phyloP scores from a whole-genome alignment of 2,113 vertebrate species.

The Dinomys branickii region DNA sequence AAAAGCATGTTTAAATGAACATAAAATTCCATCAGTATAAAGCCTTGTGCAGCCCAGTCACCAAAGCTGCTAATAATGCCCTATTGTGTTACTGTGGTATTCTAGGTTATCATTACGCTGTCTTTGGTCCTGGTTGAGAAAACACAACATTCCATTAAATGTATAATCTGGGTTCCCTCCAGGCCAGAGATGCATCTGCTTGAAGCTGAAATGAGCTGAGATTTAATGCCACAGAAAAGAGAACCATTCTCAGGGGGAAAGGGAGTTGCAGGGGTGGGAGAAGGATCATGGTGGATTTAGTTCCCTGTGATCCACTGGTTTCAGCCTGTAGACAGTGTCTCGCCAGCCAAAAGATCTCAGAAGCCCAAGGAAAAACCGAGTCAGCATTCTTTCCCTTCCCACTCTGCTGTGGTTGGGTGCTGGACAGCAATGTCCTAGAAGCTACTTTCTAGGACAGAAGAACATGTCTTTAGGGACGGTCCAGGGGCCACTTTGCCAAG shows the following conservation, averaged over 20 bases:
- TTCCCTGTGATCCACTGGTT: background rate
- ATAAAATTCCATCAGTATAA: conserved; percentile 79
- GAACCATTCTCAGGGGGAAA: background rate
- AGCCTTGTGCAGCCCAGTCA: conserved; percentile 50
- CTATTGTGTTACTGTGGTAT: conserved; percentile 78
- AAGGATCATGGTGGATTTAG: background rate
- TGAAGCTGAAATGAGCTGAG: conserved; percentile 55
- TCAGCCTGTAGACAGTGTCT: conserved; percentile 2
- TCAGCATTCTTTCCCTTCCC: conserved; percentile 56
- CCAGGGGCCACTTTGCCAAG: background rate
- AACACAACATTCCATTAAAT: conserved; percentile 75
- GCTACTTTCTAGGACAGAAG: conserved; percentile 63
- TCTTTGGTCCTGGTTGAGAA: conserved; percentile 74
- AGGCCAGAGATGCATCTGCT: conserved; percentile 62
- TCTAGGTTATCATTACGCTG: conserved; percentile 76
- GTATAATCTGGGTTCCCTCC: conserved; percentile 69
- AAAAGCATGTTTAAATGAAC: conserved; percentile 79
- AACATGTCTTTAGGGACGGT: conserved; percentile 22
- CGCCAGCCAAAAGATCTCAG: background rate
- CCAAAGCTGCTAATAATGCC: conserved; percentile 78
- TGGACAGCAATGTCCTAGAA: conserved; percentile 47
- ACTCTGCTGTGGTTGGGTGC: conserved; percentile 17
- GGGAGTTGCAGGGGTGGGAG: background rate
- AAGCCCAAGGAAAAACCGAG: conserved; percentile 43
- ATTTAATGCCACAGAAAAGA: conserved; percentile 50